Evolutionary conservation across 2,888 invertebrate genomes (phyloP), one percentile per base, ranked within the genome.

Genomic region (Eilema depressum): DNA sequence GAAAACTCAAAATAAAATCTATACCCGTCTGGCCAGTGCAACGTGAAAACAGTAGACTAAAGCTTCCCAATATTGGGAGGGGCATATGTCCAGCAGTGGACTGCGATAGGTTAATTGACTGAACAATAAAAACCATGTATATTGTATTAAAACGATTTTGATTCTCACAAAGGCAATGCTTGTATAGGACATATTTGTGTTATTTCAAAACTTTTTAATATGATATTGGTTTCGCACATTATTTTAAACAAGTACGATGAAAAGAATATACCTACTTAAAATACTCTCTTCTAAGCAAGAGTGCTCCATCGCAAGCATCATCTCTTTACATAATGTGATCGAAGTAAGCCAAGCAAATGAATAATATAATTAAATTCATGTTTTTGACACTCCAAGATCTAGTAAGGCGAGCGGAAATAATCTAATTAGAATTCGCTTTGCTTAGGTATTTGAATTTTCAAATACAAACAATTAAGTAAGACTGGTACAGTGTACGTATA

Each of bases 311-410:
- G 2, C 20, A 53, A 53, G n/a, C 53, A n/a, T 47, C 20, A 47
- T 47, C 30, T 20, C 10, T 61, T 30, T 20, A 7, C 25, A 59
- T 25, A 28, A 61, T 20, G 30, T 47, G 8, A 47, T 47, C 47
- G 20, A 47, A n/a, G 20, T 53, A 53, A 53, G 53, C 10, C 53
- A n/a, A 53, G 53, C n/a, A 53, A 53, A 53, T n/a, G n/a, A n/a
- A 53, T 53, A 53, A 53, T n/a, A n/a, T 53, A 53, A 53, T n/a
- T 53, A 53, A n/a, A 53, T 53, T 53, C 53, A 53, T 53, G 53
- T 53, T 53, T n/a, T 53, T 53, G 53, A 53, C 59, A 28, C 59
- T 26, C 17, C 26, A 59, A 26, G 59, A 2, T 8, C 26, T 59
- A 26, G 26, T 26, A 33, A 33, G 30, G 26, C 26, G n/a, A 17